Conservation (phyloP, 2,113 vertebrate species). For the Budorcas taxicolor region DNA sequence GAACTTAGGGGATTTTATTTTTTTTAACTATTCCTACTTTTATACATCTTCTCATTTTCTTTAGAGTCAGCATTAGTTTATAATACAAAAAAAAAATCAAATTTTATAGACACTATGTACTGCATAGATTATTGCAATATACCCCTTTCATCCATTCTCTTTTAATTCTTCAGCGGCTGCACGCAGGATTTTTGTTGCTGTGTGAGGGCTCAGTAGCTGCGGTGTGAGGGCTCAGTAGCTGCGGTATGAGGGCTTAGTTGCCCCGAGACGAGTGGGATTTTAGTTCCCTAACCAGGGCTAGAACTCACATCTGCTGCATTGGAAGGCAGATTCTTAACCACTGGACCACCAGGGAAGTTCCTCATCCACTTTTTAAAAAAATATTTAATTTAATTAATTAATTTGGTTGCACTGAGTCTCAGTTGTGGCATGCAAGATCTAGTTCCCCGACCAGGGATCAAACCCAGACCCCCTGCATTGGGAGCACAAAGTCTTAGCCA, state of each 20-base stretch:
- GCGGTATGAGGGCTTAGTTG: not conserved
- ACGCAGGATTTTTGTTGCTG: not conserved
- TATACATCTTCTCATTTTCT: not conserved
- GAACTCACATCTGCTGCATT: not conserved
- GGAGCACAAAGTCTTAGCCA: not conserved
- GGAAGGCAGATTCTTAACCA: not conserved
- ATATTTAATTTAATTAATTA: not conserved
- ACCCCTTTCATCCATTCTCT: not conserved
- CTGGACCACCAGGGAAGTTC: not conserved
- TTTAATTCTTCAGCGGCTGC: not conserved
- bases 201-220: not conserved
- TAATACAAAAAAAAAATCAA: not conserved
- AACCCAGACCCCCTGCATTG: not conserved
- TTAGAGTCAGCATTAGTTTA: not conserved
- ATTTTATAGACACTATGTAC: not conserved
- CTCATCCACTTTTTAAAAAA: not conserved
- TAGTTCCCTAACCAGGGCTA: not conserved
- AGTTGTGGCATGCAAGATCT: not conserved
- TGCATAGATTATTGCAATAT: not conserved
- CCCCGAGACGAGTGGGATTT: not conserved
- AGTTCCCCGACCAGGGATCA: not conserved
- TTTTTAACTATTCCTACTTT: not conserved
- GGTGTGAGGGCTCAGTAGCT: not conserved
- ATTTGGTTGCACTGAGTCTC: not conserved
- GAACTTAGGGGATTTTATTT: not conserved